A percentile compares a stretch with the other conserved stretches of the same genome.
Evolutionary conservation across 2,888 invertebrate species (phyloP).

Genomic region (Acanthosepion pharaonis): DNA sequence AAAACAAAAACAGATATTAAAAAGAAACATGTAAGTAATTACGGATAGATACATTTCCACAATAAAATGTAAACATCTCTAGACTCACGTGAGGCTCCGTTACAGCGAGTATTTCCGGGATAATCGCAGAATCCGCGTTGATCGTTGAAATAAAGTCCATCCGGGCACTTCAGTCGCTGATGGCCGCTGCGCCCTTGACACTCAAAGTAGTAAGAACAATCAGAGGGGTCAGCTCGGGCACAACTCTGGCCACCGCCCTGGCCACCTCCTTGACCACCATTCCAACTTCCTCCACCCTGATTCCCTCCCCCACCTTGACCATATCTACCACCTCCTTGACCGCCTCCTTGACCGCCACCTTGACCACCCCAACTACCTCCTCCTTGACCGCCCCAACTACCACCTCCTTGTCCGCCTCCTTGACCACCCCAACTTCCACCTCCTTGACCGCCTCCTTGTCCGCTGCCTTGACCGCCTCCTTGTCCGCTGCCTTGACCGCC

Average conservation of each 20-base stretch:
- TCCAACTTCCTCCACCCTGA: background rate
- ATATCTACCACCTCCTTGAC: background rate
- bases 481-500: background rate
- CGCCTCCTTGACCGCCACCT: background rate
- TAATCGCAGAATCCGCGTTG: background rate
- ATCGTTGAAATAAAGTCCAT: constrained; percentile 46
- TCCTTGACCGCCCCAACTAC: background rate
- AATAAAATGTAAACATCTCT: background rate
- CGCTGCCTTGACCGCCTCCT: background rate
- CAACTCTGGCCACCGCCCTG: constrained; percentile 7
- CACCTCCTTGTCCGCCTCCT: background rate
- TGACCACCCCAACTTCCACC: background rate
- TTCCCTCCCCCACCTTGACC: background rate
- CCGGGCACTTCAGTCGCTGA: constrained; percentile 17
- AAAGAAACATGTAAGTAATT: no score
- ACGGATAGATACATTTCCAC: no score
- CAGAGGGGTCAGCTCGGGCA: background rate
- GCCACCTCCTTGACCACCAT: constrained; percentile 24
- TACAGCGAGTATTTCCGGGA: background rate
- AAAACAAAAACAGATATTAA: no score
- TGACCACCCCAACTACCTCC: background rate
- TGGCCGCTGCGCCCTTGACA: background rate
- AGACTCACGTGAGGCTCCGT: constrained; percentile 25
- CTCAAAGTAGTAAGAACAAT: constrained; percentile 40
- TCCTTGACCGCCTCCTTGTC: background rate